Conservation (phyloP, 2,113 vertebrate genomes). For the Nanorana parkeri region DNA sequence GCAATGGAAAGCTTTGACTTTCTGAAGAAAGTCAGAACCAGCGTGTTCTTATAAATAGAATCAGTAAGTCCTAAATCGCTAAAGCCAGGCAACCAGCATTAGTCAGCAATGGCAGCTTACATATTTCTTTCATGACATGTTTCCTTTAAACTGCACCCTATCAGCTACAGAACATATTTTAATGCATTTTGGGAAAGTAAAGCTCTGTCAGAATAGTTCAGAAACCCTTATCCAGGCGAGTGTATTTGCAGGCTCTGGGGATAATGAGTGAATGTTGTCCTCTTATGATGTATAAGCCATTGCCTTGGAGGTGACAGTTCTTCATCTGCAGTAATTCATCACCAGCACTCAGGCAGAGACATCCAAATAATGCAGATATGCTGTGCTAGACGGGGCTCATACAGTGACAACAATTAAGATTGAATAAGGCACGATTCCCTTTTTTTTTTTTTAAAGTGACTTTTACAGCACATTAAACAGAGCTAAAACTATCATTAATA, state of each 20-base stretch:
- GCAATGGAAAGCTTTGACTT: no score
- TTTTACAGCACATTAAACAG: slow-evolving; percentile 37
- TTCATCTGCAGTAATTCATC: slow-evolving; percentile 46
- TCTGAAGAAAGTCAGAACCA: no score
- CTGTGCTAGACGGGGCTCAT: slow-evolving; percentile 24
- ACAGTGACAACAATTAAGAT: slow-evolving; percentile 42
- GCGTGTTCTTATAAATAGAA: no score
- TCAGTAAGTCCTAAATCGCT: no score
- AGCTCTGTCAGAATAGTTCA: not conserved
- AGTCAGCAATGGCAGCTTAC: no score
- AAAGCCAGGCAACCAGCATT: no score
- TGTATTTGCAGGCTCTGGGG: not conserved
- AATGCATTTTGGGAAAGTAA: not conserved
- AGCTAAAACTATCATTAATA: slow-evolving; percentile 13
- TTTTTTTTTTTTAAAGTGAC: slow-evolving; percentile 34
- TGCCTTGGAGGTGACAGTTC: not conserved
- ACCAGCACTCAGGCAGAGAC: slow-evolving; percentile 25
- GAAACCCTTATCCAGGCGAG: not conserved
- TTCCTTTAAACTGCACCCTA: no score
- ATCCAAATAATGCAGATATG: not conserved
- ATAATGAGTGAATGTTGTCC: slow-evolving; percentile 3
- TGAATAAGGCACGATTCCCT: not conserved
- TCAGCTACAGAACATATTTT: not conserved
- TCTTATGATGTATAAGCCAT: not conserved
- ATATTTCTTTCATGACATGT: no score